A percentile compares a stretch with the other conserved stretches of the same genome.
Conservation (phyloP, 2,113 vertebrate species). For the Taurulus bubalis region DNA sequence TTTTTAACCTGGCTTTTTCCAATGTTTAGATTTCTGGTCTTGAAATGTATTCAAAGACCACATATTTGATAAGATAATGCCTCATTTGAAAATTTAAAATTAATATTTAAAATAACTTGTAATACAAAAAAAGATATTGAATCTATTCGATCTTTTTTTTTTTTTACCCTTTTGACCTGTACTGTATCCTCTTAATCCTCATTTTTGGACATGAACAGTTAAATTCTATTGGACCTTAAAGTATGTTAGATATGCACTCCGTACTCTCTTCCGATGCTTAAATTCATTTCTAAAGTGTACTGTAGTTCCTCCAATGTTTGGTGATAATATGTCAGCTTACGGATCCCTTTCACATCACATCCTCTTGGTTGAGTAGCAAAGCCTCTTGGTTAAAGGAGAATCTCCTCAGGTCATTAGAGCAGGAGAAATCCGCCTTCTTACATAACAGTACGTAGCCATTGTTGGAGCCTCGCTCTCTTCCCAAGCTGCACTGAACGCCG, state of each 20-base stretch:
- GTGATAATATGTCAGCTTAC: conserved; percentile 29
- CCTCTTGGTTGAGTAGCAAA: conserved; percentile 41
- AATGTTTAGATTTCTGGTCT: too few relatives aligned
- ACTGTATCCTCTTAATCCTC: neutral
- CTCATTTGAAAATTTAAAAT: too few relatives aligned
- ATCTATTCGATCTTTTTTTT: too few relatives aligned
- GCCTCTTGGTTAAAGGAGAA: conserved; percentile 45
- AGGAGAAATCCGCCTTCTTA: conserved; percentile 57
- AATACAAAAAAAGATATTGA: too few relatives aligned
- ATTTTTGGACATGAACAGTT: neutral
- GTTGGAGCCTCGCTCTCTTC: conserved; percentile 34
- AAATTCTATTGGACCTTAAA: neutral
- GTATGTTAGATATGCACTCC: neutral
- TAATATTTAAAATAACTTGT: too few relatives aligned
- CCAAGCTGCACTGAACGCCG: conserved; percentile 10
- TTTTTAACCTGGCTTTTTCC: too few relatives aligned
- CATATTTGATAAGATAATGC: too few relatives aligned
- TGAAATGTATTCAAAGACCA: too few relatives aligned
- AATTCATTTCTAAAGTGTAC: neutral
- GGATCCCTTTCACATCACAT: conserved; percentile 55
- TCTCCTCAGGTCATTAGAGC: conserved; percentile 62
- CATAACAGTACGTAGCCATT: conserved; percentile 51
- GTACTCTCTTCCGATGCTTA: neutral
- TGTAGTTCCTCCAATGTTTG: conserved; percentile 4
- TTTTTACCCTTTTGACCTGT: too few relatives aligned